Percentiles rank a stretch among this genome's conserved stretches.
Evolutionary conservation across 2,113 vertebrate species (phyloP).

Genomic region (Strigops habroptila): DNA sequence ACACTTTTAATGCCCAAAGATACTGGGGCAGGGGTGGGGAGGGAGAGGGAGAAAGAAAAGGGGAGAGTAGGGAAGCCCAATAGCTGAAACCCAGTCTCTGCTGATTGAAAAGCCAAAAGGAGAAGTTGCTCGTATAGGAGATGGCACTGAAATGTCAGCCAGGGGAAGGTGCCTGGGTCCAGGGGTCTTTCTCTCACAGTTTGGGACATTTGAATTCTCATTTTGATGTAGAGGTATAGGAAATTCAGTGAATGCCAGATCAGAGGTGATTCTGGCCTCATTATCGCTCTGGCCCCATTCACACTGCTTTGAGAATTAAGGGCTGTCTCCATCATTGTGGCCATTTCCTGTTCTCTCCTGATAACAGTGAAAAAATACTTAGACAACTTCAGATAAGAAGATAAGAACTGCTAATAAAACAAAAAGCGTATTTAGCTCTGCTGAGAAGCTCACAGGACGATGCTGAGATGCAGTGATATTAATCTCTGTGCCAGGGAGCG

Average conservation of each 20-base stretch:
- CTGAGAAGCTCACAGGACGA: conserved; percentile 21
- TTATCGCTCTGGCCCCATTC: background rate
- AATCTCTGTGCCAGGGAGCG: background rate
- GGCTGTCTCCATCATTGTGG: background rate
- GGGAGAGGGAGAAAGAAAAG: background rate
- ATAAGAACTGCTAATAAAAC: conserved; percentile 35
- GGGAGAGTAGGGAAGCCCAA: background rate
- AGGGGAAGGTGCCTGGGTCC: background rate
- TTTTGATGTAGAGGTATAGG: background rate
- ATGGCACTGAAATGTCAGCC: background rate
- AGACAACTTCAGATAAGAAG: conserved; percentile 22
- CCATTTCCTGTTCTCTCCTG: conserved; percentile 23
- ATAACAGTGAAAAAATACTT: conserved; percentile 21
- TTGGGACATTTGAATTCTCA: background rate
- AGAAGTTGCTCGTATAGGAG: background rate
- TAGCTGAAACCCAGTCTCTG: background rate
- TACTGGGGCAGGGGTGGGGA: fast-evolving
- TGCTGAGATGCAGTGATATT: background rate
- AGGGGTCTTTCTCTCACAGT: background rate
- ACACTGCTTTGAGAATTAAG: background rate
- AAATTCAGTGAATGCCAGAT: background rate
- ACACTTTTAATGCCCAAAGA: background rate
- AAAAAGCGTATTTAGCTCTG: conserved; percentile 18
- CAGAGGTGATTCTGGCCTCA: background rate
- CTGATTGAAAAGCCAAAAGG: background rate